Evolutionary conservation across 2,888 invertebrate species (phyloP), one percentile per base, ranked within the genome.

Genomic region (Baccha elongata): DNA sequence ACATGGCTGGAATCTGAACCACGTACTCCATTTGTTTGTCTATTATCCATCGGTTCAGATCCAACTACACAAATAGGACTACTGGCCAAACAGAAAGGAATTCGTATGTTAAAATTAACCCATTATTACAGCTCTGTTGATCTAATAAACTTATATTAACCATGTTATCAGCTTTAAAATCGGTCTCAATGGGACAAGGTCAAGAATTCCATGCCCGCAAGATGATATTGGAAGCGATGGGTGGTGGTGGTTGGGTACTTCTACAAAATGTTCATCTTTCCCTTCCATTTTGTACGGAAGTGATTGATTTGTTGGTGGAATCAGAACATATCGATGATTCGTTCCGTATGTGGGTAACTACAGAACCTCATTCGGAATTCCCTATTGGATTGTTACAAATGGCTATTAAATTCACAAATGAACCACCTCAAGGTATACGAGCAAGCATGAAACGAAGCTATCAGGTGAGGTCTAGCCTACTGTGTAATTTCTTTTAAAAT

Each of bases 171-270:
- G 96, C 92, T 73, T 89, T 96, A 11, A 95, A 95, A 88, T 94
- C 96, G 0, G 97, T 99, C 4, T 99, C 98, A 5, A 98, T 99
- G 98, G 99, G 99, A 2, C 99, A 99, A 92, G 99, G 98, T 0
- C 98, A 99, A 92, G 99, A 95, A 87, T 92, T 92, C 78, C 96
- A 96, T 80, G 97, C 97, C 0, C 93, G 97, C 23, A 94, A 95
- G 88, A 93, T 97, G 92, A 95, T 97, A 87, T 93, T 93, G 44
- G 94, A 96, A 85, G 94, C 95, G 0, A 96, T 96, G 95, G 91
- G 91, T 32, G 91, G 91, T 85, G 98, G 99, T 0, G 96, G 97
- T 11, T 99, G 98, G 98, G 97, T 98, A 0, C 92, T 99, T 8
- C 92, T 99, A 6, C 98, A 99, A 92, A 99, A 99, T 89, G 97